Evolutionary conservation across 2,888 invertebrate genomes (phyloP).

Genomic region (Noctua fimbriata): DNA sequence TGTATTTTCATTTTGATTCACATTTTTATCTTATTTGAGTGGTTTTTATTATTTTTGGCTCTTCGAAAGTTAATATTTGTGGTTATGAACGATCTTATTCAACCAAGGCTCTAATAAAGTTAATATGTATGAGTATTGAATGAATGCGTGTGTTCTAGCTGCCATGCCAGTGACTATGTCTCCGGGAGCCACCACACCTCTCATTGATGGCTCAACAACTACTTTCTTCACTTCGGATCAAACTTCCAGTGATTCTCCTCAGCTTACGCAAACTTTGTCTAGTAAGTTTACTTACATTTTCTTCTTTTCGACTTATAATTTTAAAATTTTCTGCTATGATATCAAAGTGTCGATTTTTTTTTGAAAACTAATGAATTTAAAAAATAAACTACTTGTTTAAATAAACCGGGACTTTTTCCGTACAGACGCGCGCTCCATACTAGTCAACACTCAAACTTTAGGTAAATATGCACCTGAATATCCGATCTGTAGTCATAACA

Average conservation of each 20-base stretch:
- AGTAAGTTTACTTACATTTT: conserved; percentile 72
- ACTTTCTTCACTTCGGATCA: conserved; percentile 86
- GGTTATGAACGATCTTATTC: neutral
- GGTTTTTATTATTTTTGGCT: conserved; percentile 33
- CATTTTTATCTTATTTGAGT: conserved; percentile 55
- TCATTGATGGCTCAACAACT: conserved; percentile 84
- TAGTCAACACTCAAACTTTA: neutral
- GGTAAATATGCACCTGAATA: neutral
- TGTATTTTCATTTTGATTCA: conserved; percentile 68
- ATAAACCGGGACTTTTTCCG: neutral
- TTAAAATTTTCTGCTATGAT: neutral
- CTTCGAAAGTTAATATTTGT: neutral
- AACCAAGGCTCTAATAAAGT: neutral
- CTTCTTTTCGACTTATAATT: neutral
- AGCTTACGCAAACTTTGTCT: conserved; percentile 84
- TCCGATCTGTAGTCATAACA: neutral
- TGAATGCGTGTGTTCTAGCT: conserved; percentile 75
- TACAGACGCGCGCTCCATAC: conserved; percentile 1
- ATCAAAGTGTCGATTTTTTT: neutral
- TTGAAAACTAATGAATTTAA: neutral
- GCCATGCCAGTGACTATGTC: conserved; percentile 88
- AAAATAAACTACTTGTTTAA: neutral
- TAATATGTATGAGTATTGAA: conserved; percentile 9
- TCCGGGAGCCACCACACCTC: conserved; percentile 84
- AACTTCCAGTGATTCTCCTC: conserved; percentile 81